Evolutionary conservation across 1,140 invertebrate species (phyloP), one percentile per base, ranked within the genome.

Genomic region (Teleopsis dalmanni): DNA sequence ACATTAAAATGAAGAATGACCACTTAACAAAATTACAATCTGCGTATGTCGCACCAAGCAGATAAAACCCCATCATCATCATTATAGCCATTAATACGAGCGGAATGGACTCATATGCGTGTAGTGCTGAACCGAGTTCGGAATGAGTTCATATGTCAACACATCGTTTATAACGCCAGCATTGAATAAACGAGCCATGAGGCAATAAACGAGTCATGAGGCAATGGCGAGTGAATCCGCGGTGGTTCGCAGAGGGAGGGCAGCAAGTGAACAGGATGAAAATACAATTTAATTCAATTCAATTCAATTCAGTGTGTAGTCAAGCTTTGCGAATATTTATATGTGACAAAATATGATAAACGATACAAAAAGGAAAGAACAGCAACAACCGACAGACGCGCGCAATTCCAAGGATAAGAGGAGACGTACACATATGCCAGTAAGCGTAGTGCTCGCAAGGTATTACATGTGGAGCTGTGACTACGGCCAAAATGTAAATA

Each of bases 1-100:
- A 63, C 62, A 65, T 65, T 65, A 65, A 65, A 59, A 65, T 65
- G 62, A 65, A 56, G 62, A 58, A 65, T 65, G 62, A 62, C 62
- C 62, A 65, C 62, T 65, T 65, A 65, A 63, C 62, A 58, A 65
- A 65, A 65, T 65, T 65, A 65, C 59, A 43, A 50, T 48, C 46
- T 31, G 25, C 19, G 22, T 13, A 31, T 21, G 19, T 18, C 36
- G 11, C 18, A 37, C 18, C 19, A 36, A 3, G 21, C 35, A 6
- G 6, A 18, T 36, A 19, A 6, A 18, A 9, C 8, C 35, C 4
- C 35, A 36, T 13, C 18, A 37, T 11, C 36, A 37, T 21, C 36
- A 21, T 37, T 16, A 37, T 37, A 3, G 5, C 5, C 36, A 29
- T 29, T 29, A 21, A 40, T 40, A 40, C n/a, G 37, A 11, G 22